Base-by-base conservation (phyloP, 2,113 vertebrate species). In the Anser cygnoides region DNA sequence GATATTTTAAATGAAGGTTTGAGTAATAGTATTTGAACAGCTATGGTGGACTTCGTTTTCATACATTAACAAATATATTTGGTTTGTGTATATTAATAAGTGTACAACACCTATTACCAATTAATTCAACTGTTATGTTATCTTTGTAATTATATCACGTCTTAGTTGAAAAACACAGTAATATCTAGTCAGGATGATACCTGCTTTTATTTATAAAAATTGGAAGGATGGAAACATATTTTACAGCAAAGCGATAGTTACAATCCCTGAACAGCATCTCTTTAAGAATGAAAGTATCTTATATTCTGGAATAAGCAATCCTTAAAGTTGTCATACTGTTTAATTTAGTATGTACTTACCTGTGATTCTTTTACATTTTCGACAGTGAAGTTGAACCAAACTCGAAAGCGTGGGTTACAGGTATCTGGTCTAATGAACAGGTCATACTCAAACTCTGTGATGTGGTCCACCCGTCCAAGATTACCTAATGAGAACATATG, bases 301-400 rank as follows among this genome's bases (percentile, higher is more conserved):
- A 22, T 13, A 61, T 41, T 70, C 21, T 57, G 25, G 12, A 55
- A 11, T 21, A 78, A 84, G 29, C 6, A 65, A 35, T 29, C 65
- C 74, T 62, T 71, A 61, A 93, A 74, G 50, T 5, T 23, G 21
- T 39, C 35, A 15, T 4, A 8, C 11, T 8, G 33, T 6, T n/a
- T 55, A 39, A 83, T 46, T 84, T 15, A 46, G 21, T 17, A 26
- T 17, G 44, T 37, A 67, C 98, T 97, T 90, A 99, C 99, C 98
- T 99, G 99, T 71, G 98, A 99, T 94, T 99, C 99, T 81, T 99
- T 98, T 72, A 99, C 98, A 23, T 99, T 99, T 97, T 99, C 99
- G 96, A 99, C 98, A 2, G 99, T 99, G 97, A 99, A 99, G 98
- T 99, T 99, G 98, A 99, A 99, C 99, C 99, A 99, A 57, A 99